phyloP scores from a whole-genome alignment of 1,140 invertebrate species.

The Tetranychus urticae region DNA sequence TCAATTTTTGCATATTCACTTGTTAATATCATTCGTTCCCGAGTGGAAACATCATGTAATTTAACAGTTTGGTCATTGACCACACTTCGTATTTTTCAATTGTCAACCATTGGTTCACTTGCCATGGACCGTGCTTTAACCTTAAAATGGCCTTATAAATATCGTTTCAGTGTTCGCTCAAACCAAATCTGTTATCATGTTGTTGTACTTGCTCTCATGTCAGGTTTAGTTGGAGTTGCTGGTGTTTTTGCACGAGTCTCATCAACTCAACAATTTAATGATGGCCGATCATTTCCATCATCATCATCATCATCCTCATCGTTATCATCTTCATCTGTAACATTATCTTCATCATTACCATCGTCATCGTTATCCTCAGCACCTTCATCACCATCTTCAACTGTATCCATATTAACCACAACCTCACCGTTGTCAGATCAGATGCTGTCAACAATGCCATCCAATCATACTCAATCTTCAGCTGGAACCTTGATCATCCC shows the following conservation, averaged over 20 bases:
- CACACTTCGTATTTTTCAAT: constrained; percentile 27
- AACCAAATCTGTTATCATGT: constrained; percentile 30
- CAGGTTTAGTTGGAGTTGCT: constrained; percentile 23
- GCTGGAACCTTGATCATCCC: neutral
- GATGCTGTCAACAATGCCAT: constrained; percentile 10
- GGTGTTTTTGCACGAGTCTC: constrained; percentile 14
- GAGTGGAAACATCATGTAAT: constrained; percentile 18
- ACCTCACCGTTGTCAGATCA: constrained; percentile 9
- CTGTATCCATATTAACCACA: neutral
- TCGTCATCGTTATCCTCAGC: neutral
- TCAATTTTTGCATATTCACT: constrained; percentile 24
- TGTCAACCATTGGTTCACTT: constrained; percentile 27
- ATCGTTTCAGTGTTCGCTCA: constrained; percentile 23
- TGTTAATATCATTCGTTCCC: constrained; percentile 24
- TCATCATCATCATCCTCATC: neutral
- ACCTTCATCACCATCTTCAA: constrained; percentile 14
- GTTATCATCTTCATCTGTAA: neutral
- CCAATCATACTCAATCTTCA: constrained; percentile 12
- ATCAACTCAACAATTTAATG: neutral
- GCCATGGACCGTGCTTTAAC: constrained; percentile 25
- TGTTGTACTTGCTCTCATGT: constrained; percentile 26
- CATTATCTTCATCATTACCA: neutral
- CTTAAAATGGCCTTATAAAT: constrained; percentile 23
- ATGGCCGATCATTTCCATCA: neutral
- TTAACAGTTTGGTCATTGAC: constrained; percentile 25